Conservation (phyloP, 1,140 invertebrate species). For the Trialeurodes vaporariorum region DNA sequence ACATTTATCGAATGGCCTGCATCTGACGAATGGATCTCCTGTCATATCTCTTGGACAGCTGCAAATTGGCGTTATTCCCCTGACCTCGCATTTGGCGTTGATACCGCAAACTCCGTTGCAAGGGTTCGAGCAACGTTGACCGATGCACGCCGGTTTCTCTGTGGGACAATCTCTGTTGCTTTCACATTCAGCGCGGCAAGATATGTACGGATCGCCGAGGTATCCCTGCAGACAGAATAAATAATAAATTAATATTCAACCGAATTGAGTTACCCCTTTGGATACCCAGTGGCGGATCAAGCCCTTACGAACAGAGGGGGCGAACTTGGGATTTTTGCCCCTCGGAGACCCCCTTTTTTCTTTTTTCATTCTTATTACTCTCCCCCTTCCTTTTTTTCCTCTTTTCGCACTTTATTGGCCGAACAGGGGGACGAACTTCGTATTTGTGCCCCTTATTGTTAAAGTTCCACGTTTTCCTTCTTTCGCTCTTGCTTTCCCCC, state of each 20-base stretch:
- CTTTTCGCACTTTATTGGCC: too few species aligned
- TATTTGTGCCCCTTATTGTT: too few species aligned
- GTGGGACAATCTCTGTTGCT: slow-evolving; percentile 59
- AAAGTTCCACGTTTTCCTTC: too few species aligned
- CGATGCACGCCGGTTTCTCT: slow-evolving; percentile 63
- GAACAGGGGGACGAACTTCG: too few species aligned
- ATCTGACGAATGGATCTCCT: slow-evolving; percentile 69
- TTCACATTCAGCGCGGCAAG: slow-evolving; percentile 62
- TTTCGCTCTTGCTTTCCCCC: too few species aligned
- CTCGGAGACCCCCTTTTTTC: too few species aligned
- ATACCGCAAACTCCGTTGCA: slow-evolving; percentile 68
- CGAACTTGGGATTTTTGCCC: too few species aligned
- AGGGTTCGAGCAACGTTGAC: slow-evolving; percentile 65
- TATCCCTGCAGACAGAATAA: slow-evolving; percentile 43
- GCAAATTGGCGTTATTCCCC: slow-evolving; percentile 65
- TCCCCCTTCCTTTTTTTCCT: too few species aligned
- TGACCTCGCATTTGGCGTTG: slow-evolving; percentile 64
- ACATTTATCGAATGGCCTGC: slow-evolving; percentile 65
- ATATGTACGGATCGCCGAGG: slow-evolving; percentile 55
- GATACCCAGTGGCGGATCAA: too few species aligned
- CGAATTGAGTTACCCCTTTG: too few species aligned
- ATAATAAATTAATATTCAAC: not conserved
- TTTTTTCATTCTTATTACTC: too few species aligned
- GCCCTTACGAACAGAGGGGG: too few species aligned
- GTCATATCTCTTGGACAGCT: slow-evolving; percentile 77